A percentile compares a stretch with the other conserved stretches of the same genome.
Conservation (phyloP, 2,113 vertebrate species). For the Chaetura pelagica region DNA sequence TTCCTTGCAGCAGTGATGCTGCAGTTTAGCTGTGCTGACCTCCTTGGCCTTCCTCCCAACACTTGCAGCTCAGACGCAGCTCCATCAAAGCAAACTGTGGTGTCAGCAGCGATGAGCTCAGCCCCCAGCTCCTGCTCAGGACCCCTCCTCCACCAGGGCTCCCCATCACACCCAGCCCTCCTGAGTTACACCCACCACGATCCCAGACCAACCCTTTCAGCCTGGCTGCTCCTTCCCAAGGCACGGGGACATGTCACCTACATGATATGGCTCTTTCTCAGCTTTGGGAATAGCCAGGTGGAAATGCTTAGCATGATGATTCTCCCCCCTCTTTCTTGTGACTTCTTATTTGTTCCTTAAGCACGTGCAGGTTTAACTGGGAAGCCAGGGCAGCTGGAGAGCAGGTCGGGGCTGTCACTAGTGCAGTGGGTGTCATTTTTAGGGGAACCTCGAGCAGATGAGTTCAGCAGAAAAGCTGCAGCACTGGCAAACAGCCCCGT, state of each 20-base stretch:
- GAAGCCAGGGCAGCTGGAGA: no score
- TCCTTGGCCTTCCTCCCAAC: not conserved
- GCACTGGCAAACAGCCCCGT: no score
- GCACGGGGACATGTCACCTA: accelerated
- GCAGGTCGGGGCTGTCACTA: no score
- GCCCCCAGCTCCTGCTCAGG: not conserved
- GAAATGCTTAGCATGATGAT: no score
- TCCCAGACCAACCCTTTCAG: not conserved
- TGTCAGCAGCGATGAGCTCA: not conserved
- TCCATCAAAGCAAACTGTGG: not conserved
- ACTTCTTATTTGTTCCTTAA: no score
- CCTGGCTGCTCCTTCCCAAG: not conserved
- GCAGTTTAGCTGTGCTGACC: not conserved
- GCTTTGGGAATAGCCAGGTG: no score
- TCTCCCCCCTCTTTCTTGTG: no score
- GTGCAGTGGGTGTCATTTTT: no score
- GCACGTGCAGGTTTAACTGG: no score
- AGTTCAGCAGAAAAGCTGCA: no score
- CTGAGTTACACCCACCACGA: not conserved
- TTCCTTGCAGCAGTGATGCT: not conserved
- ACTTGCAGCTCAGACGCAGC: not conserved
- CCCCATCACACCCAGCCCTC: not conserved
- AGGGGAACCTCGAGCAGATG: no score
- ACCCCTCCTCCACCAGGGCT: not conserved
- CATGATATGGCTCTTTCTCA: no score